These are phyloP conservation scores for Brachionus angularis DNA, from an alignment of 1,140 invertebrate species.

Conservation along the genomic window DNA sequence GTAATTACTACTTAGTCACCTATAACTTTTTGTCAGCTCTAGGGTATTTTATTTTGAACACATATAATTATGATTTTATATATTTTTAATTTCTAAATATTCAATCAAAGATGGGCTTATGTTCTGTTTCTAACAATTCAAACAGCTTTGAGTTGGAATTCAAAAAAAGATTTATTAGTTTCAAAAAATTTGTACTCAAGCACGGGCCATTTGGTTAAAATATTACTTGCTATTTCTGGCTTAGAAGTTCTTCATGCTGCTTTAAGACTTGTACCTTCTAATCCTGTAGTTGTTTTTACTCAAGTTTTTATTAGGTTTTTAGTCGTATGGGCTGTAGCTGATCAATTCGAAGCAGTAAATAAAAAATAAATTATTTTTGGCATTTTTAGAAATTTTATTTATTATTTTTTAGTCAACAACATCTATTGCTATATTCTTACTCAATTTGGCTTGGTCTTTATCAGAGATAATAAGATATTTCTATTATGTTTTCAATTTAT, in stretches of 20 bases:
- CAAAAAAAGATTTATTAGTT: neutral
- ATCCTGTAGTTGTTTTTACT: constrained; percentile 71
- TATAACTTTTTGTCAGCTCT: constrained; percentile 9
- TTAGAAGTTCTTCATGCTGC: constrained; percentile 79
- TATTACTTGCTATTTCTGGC: constrained; percentile 74
- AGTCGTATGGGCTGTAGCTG: constrained; percentile 74
- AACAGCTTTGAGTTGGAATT: neutral
- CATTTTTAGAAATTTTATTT: too few species aligned
- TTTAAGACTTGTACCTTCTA: constrained; percentile 75
- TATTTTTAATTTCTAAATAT: neutral
- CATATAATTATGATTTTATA: neutral
- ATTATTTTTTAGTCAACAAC: constrained; percentile 54
- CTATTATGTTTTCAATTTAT: constrained; percentile 78
- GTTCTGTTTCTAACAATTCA: neutral
- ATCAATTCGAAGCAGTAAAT: constrained; percentile 59
- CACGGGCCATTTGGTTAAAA: neutral
- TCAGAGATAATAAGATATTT: constrained; percentile 90
- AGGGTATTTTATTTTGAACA: neutral
- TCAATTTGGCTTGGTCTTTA: constrained; percentile 80
- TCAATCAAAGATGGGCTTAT: constrained; percentile 11
- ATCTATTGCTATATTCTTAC: constrained; percentile 63
- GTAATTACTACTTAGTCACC: neutral
- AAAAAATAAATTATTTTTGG: too few species aligned
- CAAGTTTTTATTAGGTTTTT: constrained; percentile 86
- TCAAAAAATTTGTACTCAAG: constrained; percentile 19